Evolutionary conservation across 2,113 vertebrate genomes (phyloP), one percentile per base, ranked within the genome.

Genomic region (Chascanopsetta lugubris): DNA sequence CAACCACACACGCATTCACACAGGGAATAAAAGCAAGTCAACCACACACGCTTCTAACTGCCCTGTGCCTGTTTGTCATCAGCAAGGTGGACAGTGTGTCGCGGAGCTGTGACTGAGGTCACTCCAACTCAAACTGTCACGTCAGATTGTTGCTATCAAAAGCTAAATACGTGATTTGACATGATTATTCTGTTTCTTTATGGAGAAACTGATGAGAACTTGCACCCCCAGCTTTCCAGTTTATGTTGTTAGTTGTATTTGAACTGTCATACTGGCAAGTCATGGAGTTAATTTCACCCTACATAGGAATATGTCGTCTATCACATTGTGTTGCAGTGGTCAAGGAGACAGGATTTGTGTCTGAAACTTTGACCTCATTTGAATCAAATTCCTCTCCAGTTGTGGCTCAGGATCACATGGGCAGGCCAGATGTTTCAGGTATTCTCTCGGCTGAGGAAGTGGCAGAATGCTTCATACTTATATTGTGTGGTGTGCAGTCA

Each of bases 71-170:
- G 40, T 40, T 58, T 48, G 29, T 56, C 15, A 5, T 38, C 24
- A 29, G 49, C 43, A 11, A 46, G 62, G 43, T 55, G 32, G 49
- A 56, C 55, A 21, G 47, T 48, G 34, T 64, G 22, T 47, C 12
- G 27, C 24, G 54, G 24, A 24, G 17, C 72, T 75, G 27, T 74
- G 38, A 34, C 49, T 29, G 66, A 24, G 66, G 57, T 71, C 67
- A 69, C 17, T 15, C 15, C 6, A 38, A 38, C 32, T 34, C 32
- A 13, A 12, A 11, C 4, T 34, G 32, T 34, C 10, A 12, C 11
- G 34, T 36, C 12, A 38, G 12, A n/a, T n/a, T n/a, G n/a, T n/a
- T n/a, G n/a, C n/a, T n/a, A n/a, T n/a, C n/a, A n/a, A n/a, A n/a
- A 62, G 30, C 61, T 9, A 58, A 43, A 34, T 59, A 21, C 54